phyloP scores from a whole-genome alignment of 2,113 vertebrate genomes.

The Cathartes aura region DNA sequence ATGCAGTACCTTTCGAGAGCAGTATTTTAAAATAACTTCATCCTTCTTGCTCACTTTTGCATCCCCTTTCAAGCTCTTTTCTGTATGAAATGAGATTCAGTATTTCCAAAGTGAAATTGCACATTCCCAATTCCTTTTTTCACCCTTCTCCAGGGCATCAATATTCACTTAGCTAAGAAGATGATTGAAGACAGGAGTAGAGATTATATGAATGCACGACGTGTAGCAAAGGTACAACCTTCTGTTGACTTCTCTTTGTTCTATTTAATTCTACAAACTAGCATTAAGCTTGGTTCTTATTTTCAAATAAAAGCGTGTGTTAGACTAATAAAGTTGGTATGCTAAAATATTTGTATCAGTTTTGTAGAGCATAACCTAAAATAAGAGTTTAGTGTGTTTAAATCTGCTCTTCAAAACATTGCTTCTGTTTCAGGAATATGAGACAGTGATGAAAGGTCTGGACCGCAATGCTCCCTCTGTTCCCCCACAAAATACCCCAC shows the following conservation, averaged over 20 bases:
- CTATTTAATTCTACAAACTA: background rate
- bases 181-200: slow-evolving; percentile 99
- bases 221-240: slow-evolving; percentile 92
- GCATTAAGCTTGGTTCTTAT: background rate
- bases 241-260: background rate
- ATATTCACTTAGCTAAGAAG: slow-evolving; percentile 98
- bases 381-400: background rate
- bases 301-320: background rate
- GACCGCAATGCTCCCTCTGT: slow-evolving; percentile 98
- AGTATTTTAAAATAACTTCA: background rate
- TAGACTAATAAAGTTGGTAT: background rate
- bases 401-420: background rate
- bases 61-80: background rate
- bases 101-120: background rate
- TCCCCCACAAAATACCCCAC: slow-evolving; percentile 96
- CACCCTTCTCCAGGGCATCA: slow-evolving; percentile 87
- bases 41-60: background rate
- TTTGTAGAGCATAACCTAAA: background rate
- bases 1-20: background rate
- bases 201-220: slow-evolving; percentile 98
- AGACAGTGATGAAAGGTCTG: slow-evolving; percentile 98
- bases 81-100: background rate
- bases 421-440: slow-evolving; percentile 87
- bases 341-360: background rate
- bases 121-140: background rate